Evolutionary conservation across 1,140 invertebrate genomes (phyloP), one percentile per base, ranked within the genome.

Genomic region (Aphelinus atriplicis): DNA sequence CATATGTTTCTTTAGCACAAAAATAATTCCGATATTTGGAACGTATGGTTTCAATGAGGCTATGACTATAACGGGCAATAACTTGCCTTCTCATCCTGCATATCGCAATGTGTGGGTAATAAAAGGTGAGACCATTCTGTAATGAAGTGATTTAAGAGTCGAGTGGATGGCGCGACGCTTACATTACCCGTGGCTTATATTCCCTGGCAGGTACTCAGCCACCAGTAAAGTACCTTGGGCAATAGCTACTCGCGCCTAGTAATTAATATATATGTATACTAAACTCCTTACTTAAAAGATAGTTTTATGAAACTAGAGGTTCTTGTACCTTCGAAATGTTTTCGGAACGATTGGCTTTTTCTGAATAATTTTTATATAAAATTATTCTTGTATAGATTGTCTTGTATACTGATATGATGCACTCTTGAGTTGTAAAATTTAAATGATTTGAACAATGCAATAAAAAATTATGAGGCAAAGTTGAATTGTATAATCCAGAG

Each of bases 121-220:
- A 26, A 26, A 26, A 2, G 43, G 0, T 53, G 51, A 56, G 10
- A 7, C 2, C 43, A 45, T 66, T 56, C n/a, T 5, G 3, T 68
- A 74, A 74, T 74, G 72, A 68, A 68, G 65, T 63, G 72, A 74
- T 74, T 74, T 62, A 50, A 74, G 58, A 64, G 58, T 74, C 72
- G 56, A 68, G 64, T 73, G 62, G 26, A 3, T 45, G 45, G 51
- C n/a, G 56, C 48, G 56, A 68, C 67, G 72, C 72, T 64, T 73
- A 62, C 57, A 65, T 73, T 61, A 73, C 56, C 47, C 51, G 51
- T 6, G 51, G 65, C 72, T 68, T 74, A 60, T 26, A 68, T 42
- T 53, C 58, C 56, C 50, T 74, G 72, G 42, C 64, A 62, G 58
- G 64, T 62, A 63, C 63, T 63, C 64, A 62, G 51, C 72, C 65